phyloP scores from a whole-genome alignment of 2,797 vertebrate genomes.

The Heteromormyrus szaboi region DNA sequence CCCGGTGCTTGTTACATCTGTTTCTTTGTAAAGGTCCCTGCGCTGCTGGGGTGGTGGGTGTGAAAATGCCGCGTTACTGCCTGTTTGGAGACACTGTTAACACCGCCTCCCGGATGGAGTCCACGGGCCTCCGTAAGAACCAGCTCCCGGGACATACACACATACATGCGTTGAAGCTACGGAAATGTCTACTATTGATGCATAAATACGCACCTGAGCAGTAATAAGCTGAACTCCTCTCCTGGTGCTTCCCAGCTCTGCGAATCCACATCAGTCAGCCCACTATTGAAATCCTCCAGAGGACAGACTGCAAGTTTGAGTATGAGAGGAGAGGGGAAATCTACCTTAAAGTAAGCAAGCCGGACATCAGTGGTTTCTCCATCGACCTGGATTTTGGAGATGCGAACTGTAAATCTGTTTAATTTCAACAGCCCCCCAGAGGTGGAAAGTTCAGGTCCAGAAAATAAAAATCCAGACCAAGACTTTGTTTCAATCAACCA shows the following conservation, averaged over 20 bases:
- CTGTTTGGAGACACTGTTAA: conserved; percentile 94
- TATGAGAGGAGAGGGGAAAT: conserved; percentile 85
- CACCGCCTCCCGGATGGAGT: conserved; percentile 93
- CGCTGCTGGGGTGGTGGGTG: conserved; percentile 89
- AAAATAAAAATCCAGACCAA: neutral
- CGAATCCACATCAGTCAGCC: conserved; percentile 85
- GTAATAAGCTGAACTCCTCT: neutral
- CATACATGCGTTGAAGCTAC: neutral
- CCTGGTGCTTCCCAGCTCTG: conserved; percentile 64
- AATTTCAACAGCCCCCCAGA: neutral
- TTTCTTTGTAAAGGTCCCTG: conserved; percentile 71
- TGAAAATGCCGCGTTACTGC: conserved; percentile 98
- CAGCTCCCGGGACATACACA: neutral
- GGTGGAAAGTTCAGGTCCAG: neutral
- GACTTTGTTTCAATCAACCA: neutral
- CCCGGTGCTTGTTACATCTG: neutral
- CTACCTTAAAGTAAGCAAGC: conserved; percentile 73
- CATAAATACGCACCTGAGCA: neutral
- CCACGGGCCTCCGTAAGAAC: conserved; percentile 87
- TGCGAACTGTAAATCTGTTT: neutral
- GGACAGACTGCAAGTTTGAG: conserved; percentile 82
- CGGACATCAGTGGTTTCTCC: neutral
- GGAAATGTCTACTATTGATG: neutral
- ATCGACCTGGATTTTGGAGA: neutral
- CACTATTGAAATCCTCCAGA: conserved; percentile 81